Base-by-base conservation (phyloP, 2,113 vertebrate species). In the Nerophis ophidion region DNA sequence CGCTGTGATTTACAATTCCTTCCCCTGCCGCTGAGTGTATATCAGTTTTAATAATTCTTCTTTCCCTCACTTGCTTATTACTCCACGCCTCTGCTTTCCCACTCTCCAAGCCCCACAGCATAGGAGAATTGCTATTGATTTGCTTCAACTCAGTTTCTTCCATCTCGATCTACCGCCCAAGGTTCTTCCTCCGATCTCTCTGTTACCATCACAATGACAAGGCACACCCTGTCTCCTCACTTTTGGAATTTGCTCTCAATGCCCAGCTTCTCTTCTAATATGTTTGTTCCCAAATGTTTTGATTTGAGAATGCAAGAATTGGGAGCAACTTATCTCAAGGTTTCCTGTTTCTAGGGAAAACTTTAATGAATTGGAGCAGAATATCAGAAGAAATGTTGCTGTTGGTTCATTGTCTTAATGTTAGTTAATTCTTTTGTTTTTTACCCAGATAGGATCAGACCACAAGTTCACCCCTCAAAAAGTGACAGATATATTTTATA, bases 101-200 rank as follows among this genome's bases (percentile, higher is more conserved):
- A 36, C 19, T 68, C 77, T 57, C 68, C 53, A 26, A 68, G 72
- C 56, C 48, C 54, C 55, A 69, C 68, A 67, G 72, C 68, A 74
- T 70, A 9, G 65, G 61, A 10, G 46, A 70, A 61, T 62, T 45
- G 46, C 26, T 2, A 79, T 82, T 38, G 70, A 77, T 82, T 79
- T 70, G 13, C 59, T 53, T 42, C 34, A 35, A 40, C 53, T n/a
- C 12, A 0, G 34, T 65, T 57, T 36, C 49, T 26, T 72, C 61
- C 57, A 66, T 69, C 53, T 62, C 45, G 40, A 9, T 55, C 14
- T 33, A 4, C 46, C 55, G 34, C 40, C 54, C 35, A 40, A 58
- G 60, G 49, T 49, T 66, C 36, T 65, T 15, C 48, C 61, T 71
- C 50, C 63, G 51, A 15, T 54, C 53, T 40, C n/a, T 35, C 6